Conservation (phyloP, 1,140 invertebrate genomes). For the Hylyphantes graminicola region DNA sequence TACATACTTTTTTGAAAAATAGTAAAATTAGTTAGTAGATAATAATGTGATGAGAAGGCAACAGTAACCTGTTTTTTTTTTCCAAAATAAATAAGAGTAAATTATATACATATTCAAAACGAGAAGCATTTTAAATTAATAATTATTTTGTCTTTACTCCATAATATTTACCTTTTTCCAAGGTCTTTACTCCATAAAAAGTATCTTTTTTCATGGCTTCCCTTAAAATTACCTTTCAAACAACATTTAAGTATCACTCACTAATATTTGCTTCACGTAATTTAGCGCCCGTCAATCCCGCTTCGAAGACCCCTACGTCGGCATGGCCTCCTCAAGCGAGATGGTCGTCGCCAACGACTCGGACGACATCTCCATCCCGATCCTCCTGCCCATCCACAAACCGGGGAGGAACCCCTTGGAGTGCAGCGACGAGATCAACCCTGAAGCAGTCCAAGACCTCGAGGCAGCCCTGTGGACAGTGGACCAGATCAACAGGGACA, state of each 20-base stretch:
- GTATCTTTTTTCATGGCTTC: not conserved
- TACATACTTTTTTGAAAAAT: no score
- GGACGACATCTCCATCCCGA: constrained; percentile 63
- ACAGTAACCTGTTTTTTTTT: no score
- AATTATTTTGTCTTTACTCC: not conserved
- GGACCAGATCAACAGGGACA: constrained; percentile 69
- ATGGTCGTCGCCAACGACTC: not conserved
- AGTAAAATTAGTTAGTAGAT: no score
- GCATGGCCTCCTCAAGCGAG: constrained; percentile 31
- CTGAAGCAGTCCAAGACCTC: constrained; percentile 67
- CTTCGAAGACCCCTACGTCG: constrained; percentile 49
- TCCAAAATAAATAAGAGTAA: no score
- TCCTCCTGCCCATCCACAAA: constrained; percentile 65
- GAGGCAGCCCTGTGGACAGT: constrained; percentile 70
- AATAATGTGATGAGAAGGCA: no score
- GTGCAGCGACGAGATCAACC: constrained; percentile 60
- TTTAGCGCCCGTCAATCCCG: constrained; percentile 44
- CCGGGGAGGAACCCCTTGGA: constrained; percentile 62
- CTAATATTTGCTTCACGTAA: not conserved
- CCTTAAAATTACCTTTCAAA: not conserved
- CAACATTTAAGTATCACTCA: not conserved
- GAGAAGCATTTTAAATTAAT: not conserved
- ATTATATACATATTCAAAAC: not conserved
- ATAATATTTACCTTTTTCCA: not conserved
- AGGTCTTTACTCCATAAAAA: not conserved